phyloP scores from a whole-genome alignment of 2,888 invertebrate genomes.

The Sclerodermus sp. region DNA sequence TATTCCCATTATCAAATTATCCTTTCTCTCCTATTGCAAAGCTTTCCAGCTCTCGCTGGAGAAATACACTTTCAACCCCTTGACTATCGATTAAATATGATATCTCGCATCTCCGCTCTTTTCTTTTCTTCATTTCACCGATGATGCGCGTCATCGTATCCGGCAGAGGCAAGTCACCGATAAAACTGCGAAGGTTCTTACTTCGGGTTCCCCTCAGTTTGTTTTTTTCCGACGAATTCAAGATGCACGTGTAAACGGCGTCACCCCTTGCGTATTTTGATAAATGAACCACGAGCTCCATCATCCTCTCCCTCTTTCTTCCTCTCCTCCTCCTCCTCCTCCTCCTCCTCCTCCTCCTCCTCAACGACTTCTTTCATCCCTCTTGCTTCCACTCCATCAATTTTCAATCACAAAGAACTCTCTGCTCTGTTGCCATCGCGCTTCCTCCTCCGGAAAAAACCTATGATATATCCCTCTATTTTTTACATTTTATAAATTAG shows the following conservation, averaged over 20 bases:
- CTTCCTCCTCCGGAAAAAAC: too few relatives aligned
- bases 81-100: too few relatives aligned
- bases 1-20: too few relatives aligned
- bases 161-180: too few relatives aligned
- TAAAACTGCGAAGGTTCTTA: neutral
- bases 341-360: constrained; percentile 17
- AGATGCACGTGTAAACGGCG: constrained; percentile 26
- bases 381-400: constrained; percentile 54
- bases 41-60: too few relatives aligned
- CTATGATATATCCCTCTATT: neutral
- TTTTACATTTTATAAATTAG: neutral
- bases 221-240: constrained; percentile 6
- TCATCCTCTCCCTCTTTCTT: constrained; percentile 27
- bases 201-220: neutral
- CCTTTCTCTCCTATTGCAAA: too few relatives aligned
- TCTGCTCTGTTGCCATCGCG: constrained; percentile 3
- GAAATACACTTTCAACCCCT: too few relatives aligned
- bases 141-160: too few relatives aligned
- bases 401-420: constrained; percentile 54
- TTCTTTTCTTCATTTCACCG: constrained; percentile 7
- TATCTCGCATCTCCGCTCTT: neutral
- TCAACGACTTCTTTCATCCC: constrained; percentile 33
- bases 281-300: constrained; percentile 38
- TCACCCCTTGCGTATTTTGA: constrained; percentile 38
- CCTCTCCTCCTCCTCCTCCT: too few relatives aligned